These are phyloP conservation scores for Acrocephalus kingi DNA, from an alignment of 2,113 vertebrate species.

Conservation along the genomic window DNA sequence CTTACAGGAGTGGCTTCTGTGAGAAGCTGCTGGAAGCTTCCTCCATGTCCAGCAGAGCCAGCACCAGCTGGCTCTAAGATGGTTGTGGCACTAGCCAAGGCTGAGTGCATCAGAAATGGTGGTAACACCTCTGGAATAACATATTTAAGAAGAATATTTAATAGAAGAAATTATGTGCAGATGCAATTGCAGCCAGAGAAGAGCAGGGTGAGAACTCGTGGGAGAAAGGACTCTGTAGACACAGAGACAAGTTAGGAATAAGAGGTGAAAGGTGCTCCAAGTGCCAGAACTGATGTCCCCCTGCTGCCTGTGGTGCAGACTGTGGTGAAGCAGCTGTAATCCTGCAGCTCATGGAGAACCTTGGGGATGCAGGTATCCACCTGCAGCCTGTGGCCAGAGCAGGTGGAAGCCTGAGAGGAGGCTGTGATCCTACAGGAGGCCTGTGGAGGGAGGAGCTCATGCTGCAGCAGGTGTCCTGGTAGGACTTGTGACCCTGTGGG, in stretches of 20 bases:
- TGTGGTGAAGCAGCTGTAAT: neutral
- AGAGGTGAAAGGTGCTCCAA: neutral
- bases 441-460: fast-evolving
- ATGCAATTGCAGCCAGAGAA: neutral
- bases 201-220: fast-evolving
- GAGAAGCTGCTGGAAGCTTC: neutral
- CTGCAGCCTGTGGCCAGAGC: neutral
- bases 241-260: neutral
- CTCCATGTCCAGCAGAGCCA: neutral
- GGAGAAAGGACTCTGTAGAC: neutral
- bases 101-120: neutral
- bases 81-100: fast-evolving
- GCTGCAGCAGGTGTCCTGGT: neutral
- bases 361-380: neutral
- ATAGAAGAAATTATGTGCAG: neutral
- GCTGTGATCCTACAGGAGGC: neutral
- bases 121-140: neutral
- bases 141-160: no score
- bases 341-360: neutral
- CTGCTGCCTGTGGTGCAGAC: neutral
- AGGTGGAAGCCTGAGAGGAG: neutral
- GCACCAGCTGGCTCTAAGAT: neutral
- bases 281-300: fast-evolving
- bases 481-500: no score
- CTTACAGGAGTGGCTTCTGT: neutral